Evolutionary conservation across 2,113 vertebrate genomes (phyloP).

Genomic region (rabbit (Oryctolagus cuniculus)): DNA sequence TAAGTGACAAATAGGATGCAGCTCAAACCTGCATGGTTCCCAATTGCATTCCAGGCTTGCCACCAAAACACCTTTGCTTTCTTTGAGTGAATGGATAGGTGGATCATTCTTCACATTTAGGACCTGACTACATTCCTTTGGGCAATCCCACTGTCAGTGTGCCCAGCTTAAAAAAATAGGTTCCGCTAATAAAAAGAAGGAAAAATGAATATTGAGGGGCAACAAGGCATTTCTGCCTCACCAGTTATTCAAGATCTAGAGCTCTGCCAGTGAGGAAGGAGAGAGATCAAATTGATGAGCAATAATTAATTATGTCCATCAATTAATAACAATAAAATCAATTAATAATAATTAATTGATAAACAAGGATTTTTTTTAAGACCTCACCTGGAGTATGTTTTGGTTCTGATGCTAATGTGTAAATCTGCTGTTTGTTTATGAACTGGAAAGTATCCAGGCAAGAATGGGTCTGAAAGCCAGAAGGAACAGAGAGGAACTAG

Average conservation of each 20-base stretch:
- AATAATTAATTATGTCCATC: too few species aligned
- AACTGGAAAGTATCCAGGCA: background rate
- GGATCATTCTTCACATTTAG: background rate
- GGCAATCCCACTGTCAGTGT: background rate
- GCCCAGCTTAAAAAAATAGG: background rate
- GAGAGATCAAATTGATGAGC: background rate
- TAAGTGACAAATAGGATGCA: background rate
- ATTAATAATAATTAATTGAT: background rate
- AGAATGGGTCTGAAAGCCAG: slow-evolving; percentile 3
- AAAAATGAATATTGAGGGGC: background rate
- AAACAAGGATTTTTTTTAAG: background rate
- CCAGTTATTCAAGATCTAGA: background rate
- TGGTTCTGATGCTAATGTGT: background rate
- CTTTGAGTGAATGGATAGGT: background rate
- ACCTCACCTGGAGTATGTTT: background rate
- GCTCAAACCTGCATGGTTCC: background rate
- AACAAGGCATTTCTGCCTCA: background rate
- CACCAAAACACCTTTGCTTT: background rate
- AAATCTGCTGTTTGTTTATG: slow-evolving; percentile 7
- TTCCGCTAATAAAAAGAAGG: background rate
- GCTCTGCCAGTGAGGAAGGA: background rate
- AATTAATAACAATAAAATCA: too few species aligned
- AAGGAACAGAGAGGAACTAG: slow-evolving; percentile 12
- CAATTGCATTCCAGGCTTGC: background rate
- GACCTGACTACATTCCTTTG: background rate